Base-by-base conservation (phyloP, 2,797 vertebrate species). In the Scolopax bukidnonensis region DNA sequence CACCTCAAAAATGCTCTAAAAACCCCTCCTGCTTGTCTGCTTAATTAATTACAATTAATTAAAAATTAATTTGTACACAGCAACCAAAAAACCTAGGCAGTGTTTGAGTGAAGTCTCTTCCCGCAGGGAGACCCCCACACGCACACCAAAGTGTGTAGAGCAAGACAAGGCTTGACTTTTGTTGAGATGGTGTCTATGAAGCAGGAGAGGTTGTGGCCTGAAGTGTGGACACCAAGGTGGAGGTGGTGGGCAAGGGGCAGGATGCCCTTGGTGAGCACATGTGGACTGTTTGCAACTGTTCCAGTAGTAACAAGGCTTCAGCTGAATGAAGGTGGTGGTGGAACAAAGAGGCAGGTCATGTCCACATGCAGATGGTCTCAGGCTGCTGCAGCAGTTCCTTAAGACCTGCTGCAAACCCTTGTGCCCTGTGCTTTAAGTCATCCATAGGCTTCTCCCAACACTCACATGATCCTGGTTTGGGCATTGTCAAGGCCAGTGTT, bases 201-300 rank as follows among this genome's bases (percentile, higher is more conserved):
- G 48, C 0, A 1, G 20, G 24, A 12, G 38, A 75, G 10, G 27
- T 54, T 16, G 23, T 5, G 4, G 50, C 23, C 24, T 51, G 51
- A 28, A 3, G 53, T 0, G 0, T 7, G 73, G 16, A 21, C 45
- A 41, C 40, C 56, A 21, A 38, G 23, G 47, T 61, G 45, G 57
- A 83, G 41, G 57, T 38, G 57, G 10, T 32, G 30, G 28, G 36
- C 1, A 3, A 36, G 38, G 2, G 3, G 23, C 36, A 65, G 71
- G 63, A 13, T 53, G 51, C 27, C 0, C 1, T 1, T 83, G 47
- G 25, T 32, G 47, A 57, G 41, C 7, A 0, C 0, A 4, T 21
- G 38, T 53, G 64, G 65, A 57, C 20, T 68, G 24, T 32, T 74
- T 33, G 12, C 48, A 45, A 4, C 11, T 50, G 33, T 53, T 76